Conservation (phyloP, 2,113 vertebrate species). For the Psilopsiagon aymara region DNA sequence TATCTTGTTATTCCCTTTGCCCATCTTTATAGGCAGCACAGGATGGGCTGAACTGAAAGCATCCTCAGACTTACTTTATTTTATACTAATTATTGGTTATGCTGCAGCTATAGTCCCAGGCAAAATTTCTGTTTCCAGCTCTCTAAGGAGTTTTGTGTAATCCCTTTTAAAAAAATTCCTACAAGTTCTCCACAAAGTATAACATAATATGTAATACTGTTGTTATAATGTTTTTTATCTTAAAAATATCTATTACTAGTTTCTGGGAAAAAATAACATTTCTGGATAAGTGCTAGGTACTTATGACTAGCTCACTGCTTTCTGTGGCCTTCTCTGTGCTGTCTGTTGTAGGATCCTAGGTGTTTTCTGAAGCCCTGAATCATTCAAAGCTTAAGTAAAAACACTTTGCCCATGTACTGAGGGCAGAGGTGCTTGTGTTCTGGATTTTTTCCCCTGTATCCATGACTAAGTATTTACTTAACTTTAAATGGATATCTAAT, state of each 20-base stretch:
- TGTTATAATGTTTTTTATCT: background rate
- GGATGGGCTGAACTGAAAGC: background rate
- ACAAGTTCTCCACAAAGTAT: background rate
- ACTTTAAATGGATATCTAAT: background rate
- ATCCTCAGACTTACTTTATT: background rate
- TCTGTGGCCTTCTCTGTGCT: background rate
- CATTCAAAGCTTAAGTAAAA: background rate
- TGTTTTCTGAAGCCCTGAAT: background rate
- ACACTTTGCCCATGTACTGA: background rate
- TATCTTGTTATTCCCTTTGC: background rate
- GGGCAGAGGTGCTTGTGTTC: fast-evolving
- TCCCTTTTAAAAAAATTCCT: background rate
- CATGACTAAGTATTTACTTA: background rate
- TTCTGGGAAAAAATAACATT: background rate
- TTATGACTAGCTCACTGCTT: background rate
- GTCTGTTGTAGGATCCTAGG: background rate
- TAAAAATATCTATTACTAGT: background rate
- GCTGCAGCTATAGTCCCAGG: background rate
- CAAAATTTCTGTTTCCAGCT: background rate
- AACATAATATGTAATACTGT: background rate
- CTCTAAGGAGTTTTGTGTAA: background rate
- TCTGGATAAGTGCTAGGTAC: background rate
- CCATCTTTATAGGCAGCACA: background rate
- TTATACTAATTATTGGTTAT: background rate
- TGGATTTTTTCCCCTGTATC: background rate